Conservation (phyloP, 2,888 invertebrate genomes). For the Halictus quadricinctus region DNA sequence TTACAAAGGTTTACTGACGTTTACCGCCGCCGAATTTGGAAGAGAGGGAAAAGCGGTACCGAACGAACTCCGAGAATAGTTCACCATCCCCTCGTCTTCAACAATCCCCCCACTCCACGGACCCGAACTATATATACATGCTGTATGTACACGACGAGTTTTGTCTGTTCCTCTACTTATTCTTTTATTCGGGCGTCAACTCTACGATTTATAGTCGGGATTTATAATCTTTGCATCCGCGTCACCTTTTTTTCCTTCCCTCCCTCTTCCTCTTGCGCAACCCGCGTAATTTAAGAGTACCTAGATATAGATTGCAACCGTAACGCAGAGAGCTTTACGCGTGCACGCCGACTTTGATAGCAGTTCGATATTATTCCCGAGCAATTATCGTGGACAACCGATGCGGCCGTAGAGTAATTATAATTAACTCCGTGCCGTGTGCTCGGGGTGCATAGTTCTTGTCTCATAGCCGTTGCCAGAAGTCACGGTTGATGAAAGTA, state of each 20-base stretch:
- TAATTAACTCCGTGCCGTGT: background rate
- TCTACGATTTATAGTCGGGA: background rate
- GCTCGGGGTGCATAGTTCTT: background rate
- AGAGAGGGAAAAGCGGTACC: constrained; percentile 54
- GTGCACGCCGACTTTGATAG: background rate
- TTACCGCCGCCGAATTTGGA: constrained; percentile 62
- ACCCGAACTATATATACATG: constrained; percentile 57
- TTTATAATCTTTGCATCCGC: background rate
- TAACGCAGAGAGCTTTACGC: background rate
- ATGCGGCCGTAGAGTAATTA: background rate
- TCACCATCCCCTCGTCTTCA: constrained; percentile 51
- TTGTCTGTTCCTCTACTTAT: constrained; percentile 51
- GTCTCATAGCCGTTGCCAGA: background rate
- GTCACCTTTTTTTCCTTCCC: background rate
- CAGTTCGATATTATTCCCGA: background rate
- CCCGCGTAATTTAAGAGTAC: background rate
- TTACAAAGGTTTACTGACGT: constrained; percentile 69
- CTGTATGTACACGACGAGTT: constrained; percentile 60
- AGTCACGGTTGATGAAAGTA: background rate
- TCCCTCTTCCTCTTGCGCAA: background rate
- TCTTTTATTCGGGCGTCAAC: constrained; percentile 10
- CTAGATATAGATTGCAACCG: background rate
- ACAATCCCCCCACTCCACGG: constrained; percentile 53
- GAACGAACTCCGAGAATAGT: constrained; percentile 81
- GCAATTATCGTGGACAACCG: background rate